Evolutionary conservation across 64 coral and sea anemone species (phyloP), one percentile per base, ranked within the genome.

Genomic region (Porites australiensis): DNA sequence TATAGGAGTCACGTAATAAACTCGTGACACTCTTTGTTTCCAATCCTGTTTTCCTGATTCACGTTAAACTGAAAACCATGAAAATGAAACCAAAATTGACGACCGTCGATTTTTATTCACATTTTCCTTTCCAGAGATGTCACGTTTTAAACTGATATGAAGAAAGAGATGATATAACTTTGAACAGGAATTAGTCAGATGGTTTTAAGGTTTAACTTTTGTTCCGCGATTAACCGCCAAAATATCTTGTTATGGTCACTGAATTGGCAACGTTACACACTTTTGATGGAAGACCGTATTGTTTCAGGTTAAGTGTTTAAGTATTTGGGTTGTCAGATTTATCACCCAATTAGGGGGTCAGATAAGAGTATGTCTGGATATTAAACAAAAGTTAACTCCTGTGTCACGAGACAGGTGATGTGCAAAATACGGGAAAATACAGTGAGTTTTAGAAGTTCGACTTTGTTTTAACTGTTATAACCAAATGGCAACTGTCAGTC

Each of bases 281-380:
- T 57, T 9, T 12, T 57, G 7, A 1, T 4, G 12, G 54, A 7
- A 57, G 54, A 57, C 49, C 44, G 16, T 76, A 46, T 76, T 19
- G 46, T 76, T 76, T 7, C 73, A 19, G 73, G 19, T 76, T 46
- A 76, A 50, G 27, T 74, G 71, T 74, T 9, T 44, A 74, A 74
- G 37, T 46, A 46, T 18, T 8, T 15, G 50, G 14, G n/a, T 76
- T 50, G 50, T 50, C 73, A 76, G 73, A 44, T 11, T 76, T 76
- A 50, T 76, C 4, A 18, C 73, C 48, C 46, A 76, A 50, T 76
- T 76, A 50, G 73, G 73, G 4, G 50, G 16, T 76, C 13, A 50
- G 8, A 50, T 50, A 51, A 51, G 46, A 3, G 73, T 13, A 16
- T 64, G 18, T 64, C 18, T 12, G 62, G 18, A 18, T 64, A 19